phyloP scores from a whole-genome alignment of 2,797 vertebrate genomes.

The Lepus oiostolus region DNA sequence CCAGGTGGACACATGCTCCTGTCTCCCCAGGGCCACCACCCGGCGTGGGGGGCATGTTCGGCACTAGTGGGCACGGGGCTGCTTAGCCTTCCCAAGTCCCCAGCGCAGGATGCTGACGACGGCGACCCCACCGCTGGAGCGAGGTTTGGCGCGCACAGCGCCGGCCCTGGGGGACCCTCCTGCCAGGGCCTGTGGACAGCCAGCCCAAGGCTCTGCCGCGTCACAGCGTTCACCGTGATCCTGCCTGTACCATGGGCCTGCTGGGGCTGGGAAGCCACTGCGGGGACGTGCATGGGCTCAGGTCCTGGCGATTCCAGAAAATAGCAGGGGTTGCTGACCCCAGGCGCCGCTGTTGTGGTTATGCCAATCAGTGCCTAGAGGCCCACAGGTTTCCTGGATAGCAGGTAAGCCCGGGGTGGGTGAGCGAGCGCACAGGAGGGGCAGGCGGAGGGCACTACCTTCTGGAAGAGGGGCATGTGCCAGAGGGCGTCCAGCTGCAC shows the following conservation, averaged over 20 bases:
- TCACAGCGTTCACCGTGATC: accelerated
- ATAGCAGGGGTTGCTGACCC: accelerated
- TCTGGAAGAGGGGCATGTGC: constrained; percentile 89
- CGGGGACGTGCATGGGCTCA: not conserved
- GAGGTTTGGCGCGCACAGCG: not conserved
- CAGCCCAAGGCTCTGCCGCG: not conserved
- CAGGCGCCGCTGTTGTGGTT: accelerated
- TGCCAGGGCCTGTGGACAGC: not conserved
- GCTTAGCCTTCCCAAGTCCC: constrained; percentile 19
- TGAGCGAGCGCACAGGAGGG: too few species aligned
- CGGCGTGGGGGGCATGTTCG: not conserved
- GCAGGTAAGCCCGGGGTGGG: not conserved
- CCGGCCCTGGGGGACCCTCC: not conserved
- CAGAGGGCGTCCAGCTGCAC: constrained; percentile 87
- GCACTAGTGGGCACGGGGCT: not conserved
- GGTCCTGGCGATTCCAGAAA: not conserved
- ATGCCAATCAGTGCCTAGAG: accelerated
- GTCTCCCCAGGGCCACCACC: not conserved
- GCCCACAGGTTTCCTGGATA: not conserved
- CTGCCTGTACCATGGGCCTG: accelerated
- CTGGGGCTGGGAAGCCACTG: accelerated
- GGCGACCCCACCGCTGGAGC: not conserved
- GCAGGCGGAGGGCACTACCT: constrained; percentile 84
- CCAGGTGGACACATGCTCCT: not conserved
- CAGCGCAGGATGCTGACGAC: not conserved